These are phyloP conservation scores for Calosoma granatense DNA, from an alignment of 1,140 invertebrate species.

Conservation along the genomic window DNA sequence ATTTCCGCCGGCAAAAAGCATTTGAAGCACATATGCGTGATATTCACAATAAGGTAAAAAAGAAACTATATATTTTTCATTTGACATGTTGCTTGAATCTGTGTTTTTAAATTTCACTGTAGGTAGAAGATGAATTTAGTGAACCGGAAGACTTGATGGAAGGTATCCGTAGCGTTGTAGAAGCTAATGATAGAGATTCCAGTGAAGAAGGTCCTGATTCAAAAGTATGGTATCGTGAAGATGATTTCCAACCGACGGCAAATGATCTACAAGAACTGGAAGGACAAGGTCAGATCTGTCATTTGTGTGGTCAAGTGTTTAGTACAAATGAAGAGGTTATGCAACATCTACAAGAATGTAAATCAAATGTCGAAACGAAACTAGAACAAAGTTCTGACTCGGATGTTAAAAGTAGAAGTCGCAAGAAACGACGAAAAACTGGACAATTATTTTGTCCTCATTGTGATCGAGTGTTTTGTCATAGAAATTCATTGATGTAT, in stretches of 20 bases:
- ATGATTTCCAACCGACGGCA: constrained; percentile 12
- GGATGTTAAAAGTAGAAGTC: neutral
- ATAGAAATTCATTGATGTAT: constrained; percentile 74
- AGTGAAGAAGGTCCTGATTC: constrained; percentile 29
- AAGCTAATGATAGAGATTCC: constrained; percentile 25
- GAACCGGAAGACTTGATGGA: constrained; percentile 76
- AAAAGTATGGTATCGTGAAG: neutral
- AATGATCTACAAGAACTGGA: constrained; percentile 33
- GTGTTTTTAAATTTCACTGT: too few species aligned
- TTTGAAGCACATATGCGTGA: constrained; percentile 50
- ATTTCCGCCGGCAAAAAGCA: constrained; percentile 53
- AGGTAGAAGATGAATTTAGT: constrained; percentile 56
- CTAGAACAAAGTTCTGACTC: constrained; percentile 15
- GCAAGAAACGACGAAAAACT: constrained; percentile 14
- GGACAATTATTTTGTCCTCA: constrained; percentile 43
- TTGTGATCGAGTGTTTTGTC: constrained; percentile 65
- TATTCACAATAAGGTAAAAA: constrained; percentile 42
- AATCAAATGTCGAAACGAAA: constrained; percentile 15
- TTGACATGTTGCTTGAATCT: too few species aligned
- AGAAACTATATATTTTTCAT: constrained; percentile 26
- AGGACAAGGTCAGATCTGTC: constrained; percentile 3
- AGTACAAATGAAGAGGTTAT: constrained; percentile 4
- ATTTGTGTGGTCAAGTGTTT: neutral
- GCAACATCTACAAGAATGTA: constrained; percentile 19
- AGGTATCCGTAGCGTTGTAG: constrained; percentile 59